Evolutionary conservation across 2,113 vertebrate species (phyloP), one percentile per base, ranked within the genome.

Genomic region (Bagarius yarrelli): DNA sequence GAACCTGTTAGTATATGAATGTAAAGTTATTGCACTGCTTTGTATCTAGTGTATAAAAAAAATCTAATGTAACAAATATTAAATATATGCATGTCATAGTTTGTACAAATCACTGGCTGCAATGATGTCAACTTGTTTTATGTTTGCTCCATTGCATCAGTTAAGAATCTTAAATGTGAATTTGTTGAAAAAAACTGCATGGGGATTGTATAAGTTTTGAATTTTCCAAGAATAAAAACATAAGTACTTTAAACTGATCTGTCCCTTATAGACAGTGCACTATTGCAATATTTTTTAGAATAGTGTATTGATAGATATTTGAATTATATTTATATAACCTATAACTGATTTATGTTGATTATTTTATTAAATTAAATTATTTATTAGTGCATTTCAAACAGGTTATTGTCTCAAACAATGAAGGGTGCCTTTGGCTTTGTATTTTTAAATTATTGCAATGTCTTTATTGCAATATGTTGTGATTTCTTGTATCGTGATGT

Each of bases 221-320:
- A 63, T 73, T 83, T 84, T 84, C 73, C 55, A 78, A 86, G n/a
- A 86, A 86, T 84, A 86, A 86, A 86, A 78, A 81, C n/a, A 14
- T 56, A 34, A 69, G 25, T 81, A 75, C 4, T 21, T 81, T 72
- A 47, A 8, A 27, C n/a, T 15, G 2, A 25, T 0, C 15, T 59
- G 55, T 34, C 4, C 0, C 18, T 36, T 1, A 34, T 1, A 67
- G 12, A n/a, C n/a, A n/a, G n/a, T n/a, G n/a, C n/a, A n/a, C n/a
- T n/a, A n/a, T n/a, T n/a, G n/a, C n/a, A n/a, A n/a, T n/a, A n/a
- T n/a, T n/a, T n/a, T n/a, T n/a, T n/a, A n/a, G n/a, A n/a, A n/a
- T n/a, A n/a, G n/a, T n/a, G n/a, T n/a, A n/a, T n/a, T n/a, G n/a
- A n/a, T n/a, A n/a, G n/a, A n/a, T n/a, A n/a, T n/a, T n/a, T n/a